Percentiles rank a stretch among this genome's conserved stretches.
Evolutionary conservation across 1,140 invertebrate genomes (phyloP).

Genomic region (Neodiprion virginianus): DNA sequence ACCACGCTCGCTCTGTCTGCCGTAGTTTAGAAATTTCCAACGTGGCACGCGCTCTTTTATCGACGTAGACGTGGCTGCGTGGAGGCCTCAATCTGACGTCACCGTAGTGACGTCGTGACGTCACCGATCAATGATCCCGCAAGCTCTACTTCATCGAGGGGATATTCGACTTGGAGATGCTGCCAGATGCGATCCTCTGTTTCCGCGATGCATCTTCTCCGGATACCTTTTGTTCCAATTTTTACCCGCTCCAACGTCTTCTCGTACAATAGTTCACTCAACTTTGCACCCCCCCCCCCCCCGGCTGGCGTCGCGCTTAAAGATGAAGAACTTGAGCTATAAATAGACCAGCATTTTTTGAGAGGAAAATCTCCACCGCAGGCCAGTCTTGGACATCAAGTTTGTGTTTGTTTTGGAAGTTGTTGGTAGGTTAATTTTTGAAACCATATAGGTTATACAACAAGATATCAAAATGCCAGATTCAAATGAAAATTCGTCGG

Average conservation of each 20-base stretch:
- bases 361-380: background rate
- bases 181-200: too few species aligned
- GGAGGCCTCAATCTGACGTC: background rate
- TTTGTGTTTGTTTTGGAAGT: too few species aligned
- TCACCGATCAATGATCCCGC: conserved; percentile 4
- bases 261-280: background rate
- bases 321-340: background rate
- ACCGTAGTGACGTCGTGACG: background rate
- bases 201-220: too few species aligned
- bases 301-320: too few species aligned
- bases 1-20: background rate
- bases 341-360: background rate
- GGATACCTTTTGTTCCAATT: background rate
- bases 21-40: background rate
- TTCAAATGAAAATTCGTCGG: too few species aligned
- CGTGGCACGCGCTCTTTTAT: background rate
- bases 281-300: too few species aligned
- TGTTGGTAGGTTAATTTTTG: too few species aligned
- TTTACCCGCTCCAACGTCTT: background rate
- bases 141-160: too few species aligned
- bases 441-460: too few species aligned
- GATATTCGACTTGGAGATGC: too few species aligned
- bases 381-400: background rate
- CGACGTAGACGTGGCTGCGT: background rate
- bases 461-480: too few species aligned